A percentile compares a stretch with the other conserved stretches of the same genome.
These are phyloP conservation scores for Papilio gigon DNA, from an alignment of 2,888 invertebrate species.

Conservation along the genomic window DNA sequence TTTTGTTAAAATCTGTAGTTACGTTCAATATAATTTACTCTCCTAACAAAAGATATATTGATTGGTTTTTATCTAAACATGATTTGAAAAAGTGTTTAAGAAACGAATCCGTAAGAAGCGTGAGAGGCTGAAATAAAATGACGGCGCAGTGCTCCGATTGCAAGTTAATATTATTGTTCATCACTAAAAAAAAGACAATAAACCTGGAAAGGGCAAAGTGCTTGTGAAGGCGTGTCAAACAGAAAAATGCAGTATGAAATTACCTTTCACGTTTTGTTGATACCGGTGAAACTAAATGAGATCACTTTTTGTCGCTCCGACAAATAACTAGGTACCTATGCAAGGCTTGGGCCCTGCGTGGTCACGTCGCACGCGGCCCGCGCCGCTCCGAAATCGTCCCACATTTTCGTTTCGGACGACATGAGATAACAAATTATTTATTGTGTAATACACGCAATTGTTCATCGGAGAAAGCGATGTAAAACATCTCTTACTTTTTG, in stretches of 20 bases:
- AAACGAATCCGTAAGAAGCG: conserved; percentile 39
- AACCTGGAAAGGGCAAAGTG: conserved; percentile 76
- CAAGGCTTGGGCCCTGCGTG: conserved; percentile 47
- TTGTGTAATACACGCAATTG: conserved; percentile 43
- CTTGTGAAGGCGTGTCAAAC: conserved; percentile 71
- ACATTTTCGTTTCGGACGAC: conserved; percentile 46
- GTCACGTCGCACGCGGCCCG: conserved; percentile 63
- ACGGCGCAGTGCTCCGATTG: conserved; percentile 35
- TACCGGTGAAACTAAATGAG: conserved; percentile 74
- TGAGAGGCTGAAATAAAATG: conserved; percentile 40
- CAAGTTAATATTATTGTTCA: conserved; percentile 40
- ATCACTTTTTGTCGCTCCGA: conserved; percentile 68
- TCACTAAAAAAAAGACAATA: conserved; percentile 56
- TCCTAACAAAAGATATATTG: conserved; percentile 34
- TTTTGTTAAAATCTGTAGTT: conserved; percentile 18
- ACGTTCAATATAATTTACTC: conserved; percentile 38
- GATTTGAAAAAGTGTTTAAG: conserved; percentile 35
- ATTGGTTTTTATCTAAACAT: conserved; percentile 38
- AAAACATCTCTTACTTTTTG: conserved; percentile 9
- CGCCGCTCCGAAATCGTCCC: conserved; percentile 58
- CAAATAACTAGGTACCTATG: conserved; percentile 43
- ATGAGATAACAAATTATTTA: conserved; percentile 48
- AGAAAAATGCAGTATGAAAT: conserved; percentile 79
- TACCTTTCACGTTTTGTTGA: conserved; percentile 78
- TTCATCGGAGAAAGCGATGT: conserved; percentile 41